Evolutionary conservation across 2,113 vertebrate species (phyloP).

Genomic region (Elephas maximus): DNA sequence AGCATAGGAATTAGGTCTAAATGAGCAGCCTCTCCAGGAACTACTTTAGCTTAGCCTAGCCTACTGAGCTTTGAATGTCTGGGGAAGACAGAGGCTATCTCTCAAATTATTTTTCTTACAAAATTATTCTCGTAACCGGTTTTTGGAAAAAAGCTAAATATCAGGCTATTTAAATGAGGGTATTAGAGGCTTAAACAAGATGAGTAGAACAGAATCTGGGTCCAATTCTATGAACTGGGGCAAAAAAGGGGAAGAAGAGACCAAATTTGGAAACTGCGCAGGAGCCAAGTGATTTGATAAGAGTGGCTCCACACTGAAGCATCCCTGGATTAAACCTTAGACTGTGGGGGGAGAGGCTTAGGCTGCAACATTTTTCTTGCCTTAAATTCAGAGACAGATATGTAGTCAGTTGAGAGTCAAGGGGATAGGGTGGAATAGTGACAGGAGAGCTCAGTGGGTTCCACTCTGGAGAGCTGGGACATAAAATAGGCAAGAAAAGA

Average conservation of each 20-base stretch:
- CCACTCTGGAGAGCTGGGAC: neutral
- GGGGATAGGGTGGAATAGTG: no score
- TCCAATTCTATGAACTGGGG: neutral
- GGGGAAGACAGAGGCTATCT: neutral
- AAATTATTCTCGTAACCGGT: neutral
- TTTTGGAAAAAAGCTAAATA: conserved; percentile 10
- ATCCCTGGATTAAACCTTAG: neutral
- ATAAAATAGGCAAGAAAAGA: neutral
- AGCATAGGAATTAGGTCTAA: neutral
- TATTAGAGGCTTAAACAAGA: neutral
- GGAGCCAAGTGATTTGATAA: neutral
- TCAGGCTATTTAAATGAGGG: neutral
- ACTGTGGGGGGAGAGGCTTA: neutral
- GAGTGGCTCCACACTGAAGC: neutral
- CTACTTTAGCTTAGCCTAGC: neutral
- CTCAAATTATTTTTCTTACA: conserved; percentile 3
- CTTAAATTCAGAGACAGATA: neutral
- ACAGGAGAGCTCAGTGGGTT: neutral
- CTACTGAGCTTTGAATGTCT: neutral
- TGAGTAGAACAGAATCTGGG: neutral
- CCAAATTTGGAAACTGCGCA: neutral
- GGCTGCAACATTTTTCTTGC: neutral
- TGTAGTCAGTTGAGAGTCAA: neutral
- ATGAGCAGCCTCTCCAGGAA: neutral
- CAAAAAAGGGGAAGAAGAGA: neutral